Conservation (phyloP, 2,113 vertebrate species). For the Indicator maculatus region DNA sequence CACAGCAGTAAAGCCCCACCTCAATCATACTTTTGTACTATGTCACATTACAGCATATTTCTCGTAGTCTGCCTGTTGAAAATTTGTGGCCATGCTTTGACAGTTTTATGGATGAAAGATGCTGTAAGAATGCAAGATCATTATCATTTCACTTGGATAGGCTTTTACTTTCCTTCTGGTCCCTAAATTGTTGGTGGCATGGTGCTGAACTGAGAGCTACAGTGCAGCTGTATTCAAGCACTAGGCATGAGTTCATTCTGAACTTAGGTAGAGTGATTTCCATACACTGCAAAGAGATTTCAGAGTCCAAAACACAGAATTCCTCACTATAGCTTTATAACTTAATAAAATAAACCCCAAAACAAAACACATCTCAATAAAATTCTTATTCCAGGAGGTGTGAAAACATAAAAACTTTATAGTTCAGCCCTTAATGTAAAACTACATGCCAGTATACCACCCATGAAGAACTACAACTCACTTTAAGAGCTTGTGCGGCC, state of each 20-base stretch:
- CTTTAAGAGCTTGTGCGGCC: background rate
- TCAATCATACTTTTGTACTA: background rate
- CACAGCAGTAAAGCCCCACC: background rate
- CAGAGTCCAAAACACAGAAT: background rate
- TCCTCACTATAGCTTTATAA: background rate
- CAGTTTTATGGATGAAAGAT: background rate
- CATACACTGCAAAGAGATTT: background rate
- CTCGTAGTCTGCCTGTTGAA: background rate
- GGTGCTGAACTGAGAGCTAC: background rate
- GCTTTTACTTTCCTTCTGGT: background rate
- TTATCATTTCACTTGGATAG: background rate
- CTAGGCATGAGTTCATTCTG: background rate
- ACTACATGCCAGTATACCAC: background rate
- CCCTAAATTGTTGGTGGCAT: background rate
- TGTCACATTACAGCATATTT: background rate
- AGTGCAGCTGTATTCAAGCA: background rate
- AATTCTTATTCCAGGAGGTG: background rate
- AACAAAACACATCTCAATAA: background rate
- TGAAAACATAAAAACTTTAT: background rate
- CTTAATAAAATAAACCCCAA: background rate
- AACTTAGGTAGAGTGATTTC: background rate
- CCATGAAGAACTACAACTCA: background rate
- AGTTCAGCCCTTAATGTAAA: background rate
- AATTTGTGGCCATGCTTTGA: background rate
- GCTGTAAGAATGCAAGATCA: background rate